A percentile compares a stretch with the other conserved stretches of the same genome.
phyloP scores from a whole-genome alignment of 2,888 invertebrate species.

The Leucophenga montana region DNA sequence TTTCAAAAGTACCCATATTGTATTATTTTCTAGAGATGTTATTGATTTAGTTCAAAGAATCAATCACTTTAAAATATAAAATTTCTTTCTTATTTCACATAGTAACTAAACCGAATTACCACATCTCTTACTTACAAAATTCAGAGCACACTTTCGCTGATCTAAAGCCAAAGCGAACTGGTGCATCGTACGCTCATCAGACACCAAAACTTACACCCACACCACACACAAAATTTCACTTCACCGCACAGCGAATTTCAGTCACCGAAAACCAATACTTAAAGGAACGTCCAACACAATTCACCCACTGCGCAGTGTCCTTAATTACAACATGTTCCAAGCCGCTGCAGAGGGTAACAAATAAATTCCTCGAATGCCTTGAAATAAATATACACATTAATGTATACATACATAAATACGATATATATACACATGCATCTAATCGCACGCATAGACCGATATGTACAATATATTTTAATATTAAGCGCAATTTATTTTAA shows the following conservation, averaged over 20 bases:
- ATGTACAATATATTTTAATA: constrained; percentile 55
- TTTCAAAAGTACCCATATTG: too few relatives aligned
- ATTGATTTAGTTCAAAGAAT: too few relatives aligned
- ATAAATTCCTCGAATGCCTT: constrained; percentile 17
- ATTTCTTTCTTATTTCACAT: too few relatives aligned
- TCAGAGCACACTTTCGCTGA: background rate
- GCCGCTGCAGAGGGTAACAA: background rate
- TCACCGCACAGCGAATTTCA: too few relatives aligned
- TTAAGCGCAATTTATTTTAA: constrained; percentile 67
- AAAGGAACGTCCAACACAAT: background rate
- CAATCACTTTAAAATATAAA: too few relatives aligned
- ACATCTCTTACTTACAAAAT: background rate
- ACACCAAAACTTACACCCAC: too few relatives aligned
- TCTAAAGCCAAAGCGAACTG: background rate
- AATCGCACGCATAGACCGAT: background rate
- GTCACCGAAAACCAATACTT: too few relatives aligned
- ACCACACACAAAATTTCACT: too few relatives aligned
- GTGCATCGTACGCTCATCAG: background rate
- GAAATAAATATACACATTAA: constrained; percentile 1
- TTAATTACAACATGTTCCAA: constrained; percentile 7
- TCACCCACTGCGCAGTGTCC: background rate
- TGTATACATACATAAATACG: background rate
- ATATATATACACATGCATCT: background rate
- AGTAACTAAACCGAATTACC: too few relatives aligned
- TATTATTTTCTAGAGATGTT: too few relatives aligned